Evolutionary conservation across 2,797 vertebrate species (phyloP).

Genomic region (Todus mexicanus): DNA sequence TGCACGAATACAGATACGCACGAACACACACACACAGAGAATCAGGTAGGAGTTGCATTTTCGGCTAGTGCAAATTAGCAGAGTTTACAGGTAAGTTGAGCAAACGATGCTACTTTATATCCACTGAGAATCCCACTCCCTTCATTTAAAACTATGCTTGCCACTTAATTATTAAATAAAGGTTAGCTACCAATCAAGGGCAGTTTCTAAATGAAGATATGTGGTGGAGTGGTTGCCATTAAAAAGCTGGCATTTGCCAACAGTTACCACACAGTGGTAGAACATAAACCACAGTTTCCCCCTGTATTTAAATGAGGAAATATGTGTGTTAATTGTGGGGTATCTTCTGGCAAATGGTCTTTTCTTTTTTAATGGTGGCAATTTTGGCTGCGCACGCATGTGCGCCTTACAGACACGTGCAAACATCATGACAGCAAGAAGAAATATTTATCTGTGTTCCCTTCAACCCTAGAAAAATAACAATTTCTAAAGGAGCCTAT

Average conservation of each 20-base stretch:
- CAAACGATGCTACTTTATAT: neutral
- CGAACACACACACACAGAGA: neutral
- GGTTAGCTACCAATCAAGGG: slow-evolving; percentile 35
- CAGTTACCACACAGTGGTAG: neutral
- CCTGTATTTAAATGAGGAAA: slow-evolving; percentile 27
- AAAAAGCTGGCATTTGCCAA: slow-evolving; percentile 40
- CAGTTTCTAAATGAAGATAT: slow-evolving; percentile 35
- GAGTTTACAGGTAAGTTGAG: neutral
- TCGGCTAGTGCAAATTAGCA: neutral
- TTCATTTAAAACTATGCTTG: neutral
- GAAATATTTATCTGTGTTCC: neutral
- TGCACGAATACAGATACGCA: neutral
- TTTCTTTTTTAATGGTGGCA: neutral
- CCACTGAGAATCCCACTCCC: neutral
- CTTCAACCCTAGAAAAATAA: neutral
- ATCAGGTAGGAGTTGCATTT: neutral
- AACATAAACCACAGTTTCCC: slow-evolving; percentile 47
- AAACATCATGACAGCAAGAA: neutral
- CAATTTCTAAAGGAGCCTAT: neutral
- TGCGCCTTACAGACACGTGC: neutral
- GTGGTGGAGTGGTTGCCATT: neutral
- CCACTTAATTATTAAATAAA: slow-evolving; percentile 35
- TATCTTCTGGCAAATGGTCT: neutral
- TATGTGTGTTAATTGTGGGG: neutral
- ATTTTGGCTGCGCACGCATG: neutral